Conservation (phyloP, 2,888 invertebrate species). For the Alsophila aescularia region DNA sequence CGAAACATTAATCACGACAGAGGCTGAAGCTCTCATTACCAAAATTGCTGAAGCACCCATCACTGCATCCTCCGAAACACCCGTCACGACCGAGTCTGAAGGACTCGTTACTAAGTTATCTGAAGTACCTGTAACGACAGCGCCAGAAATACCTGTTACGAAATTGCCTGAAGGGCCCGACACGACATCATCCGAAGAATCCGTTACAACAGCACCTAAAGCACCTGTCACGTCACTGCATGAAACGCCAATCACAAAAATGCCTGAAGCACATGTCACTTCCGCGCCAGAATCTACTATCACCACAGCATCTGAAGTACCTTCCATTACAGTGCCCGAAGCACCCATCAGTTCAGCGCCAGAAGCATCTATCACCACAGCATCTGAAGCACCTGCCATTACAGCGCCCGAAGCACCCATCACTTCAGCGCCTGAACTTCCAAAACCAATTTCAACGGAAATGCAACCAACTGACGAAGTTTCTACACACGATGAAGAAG, state of each 20-base stretch:
- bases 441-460: slow-evolving; percentile 60
- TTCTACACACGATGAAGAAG: slow-evolving; percentile 63
- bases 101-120: background rate
- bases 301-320: background rate
- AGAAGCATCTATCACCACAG: slow-evolving; percentile 1
- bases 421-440: slow-evolving; percentile 52
- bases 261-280: background rate
- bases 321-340: slow-evolving; percentile 1
- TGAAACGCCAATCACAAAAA: background rate
- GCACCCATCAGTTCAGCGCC: background rate
- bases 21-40: too few relatives aligned
- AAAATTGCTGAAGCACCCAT: background rate
- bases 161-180: background rate
- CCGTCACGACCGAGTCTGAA: background rate
- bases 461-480: slow-evolving; percentile 64
- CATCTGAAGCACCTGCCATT: slow-evolving; percentile 20
- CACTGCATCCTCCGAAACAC: background rate
- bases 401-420: slow-evolving; percentile 37
- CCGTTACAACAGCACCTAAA: background rate
- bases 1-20: too few relatives aligned
- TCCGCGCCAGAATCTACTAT: background rate
- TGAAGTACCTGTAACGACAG: background rate
- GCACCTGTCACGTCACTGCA: background rate
- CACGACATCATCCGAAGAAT: background rate
- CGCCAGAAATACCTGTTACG: background rate